Evolutionary conservation across 2,113 vertebrate genomes (phyloP).

Genomic region (Chiloscyllium plagiosum): DNA sequence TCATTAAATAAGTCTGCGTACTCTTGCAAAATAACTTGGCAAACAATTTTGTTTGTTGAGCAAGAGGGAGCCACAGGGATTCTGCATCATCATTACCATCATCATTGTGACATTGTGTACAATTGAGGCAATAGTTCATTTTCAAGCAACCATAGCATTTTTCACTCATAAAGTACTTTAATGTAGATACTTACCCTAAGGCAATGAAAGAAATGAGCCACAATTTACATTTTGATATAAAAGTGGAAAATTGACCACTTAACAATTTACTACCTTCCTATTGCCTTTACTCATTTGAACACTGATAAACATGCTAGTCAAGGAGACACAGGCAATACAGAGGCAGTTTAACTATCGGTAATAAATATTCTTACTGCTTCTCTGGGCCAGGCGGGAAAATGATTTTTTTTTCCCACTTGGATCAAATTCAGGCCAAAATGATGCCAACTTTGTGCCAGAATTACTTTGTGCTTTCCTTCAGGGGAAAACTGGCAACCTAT

Average conservation of each 20-base stretch:
- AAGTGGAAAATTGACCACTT: constrained; percentile 21
- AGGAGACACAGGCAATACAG: background rate
- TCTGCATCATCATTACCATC: background rate
- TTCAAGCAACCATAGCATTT: background rate
- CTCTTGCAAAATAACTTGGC: background rate
- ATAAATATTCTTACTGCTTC: background rate
- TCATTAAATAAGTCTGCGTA: background rate
- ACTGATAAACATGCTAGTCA: background rate
- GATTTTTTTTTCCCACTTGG: background rate
- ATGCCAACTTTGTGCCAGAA: background rate
- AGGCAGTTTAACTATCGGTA: background rate
- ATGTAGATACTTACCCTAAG: background rate
- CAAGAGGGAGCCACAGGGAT: background rate
- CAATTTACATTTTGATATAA: constrained; percentile 14
- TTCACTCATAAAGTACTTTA: background rate
- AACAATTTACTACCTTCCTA: background rate
- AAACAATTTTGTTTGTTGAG: background rate
- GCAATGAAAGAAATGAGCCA: background rate
- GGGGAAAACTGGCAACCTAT: background rate
- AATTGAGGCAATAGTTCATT: background rate
- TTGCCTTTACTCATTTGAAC: background rate
- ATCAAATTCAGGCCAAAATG: constrained; percentile 9
- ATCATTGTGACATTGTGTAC: background rate
- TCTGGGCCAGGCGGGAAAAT: background rate
- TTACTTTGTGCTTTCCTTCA: background rate